These are phyloP conservation scores for Andrena fulva DNA, from an alignment of 2,888 invertebrate genomes.

Conservation along the genomic window DNA sequence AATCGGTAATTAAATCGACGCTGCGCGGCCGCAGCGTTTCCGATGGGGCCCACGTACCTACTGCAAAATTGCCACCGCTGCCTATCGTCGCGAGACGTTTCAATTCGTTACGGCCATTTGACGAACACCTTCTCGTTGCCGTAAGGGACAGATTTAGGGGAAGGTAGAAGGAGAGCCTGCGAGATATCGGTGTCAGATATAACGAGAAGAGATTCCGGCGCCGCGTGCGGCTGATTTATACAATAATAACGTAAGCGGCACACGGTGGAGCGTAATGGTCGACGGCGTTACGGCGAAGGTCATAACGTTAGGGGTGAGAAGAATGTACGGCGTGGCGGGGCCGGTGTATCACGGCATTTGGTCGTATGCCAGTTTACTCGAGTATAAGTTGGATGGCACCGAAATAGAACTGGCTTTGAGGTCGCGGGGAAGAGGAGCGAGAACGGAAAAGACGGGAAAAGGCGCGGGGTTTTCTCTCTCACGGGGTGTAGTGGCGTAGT, in stretches of 20 bases:
- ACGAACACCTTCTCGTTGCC: no score
- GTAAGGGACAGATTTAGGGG: neutral
- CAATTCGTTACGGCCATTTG: no score
- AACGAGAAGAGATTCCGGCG: slow-evolving; percentile 59
- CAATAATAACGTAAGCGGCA: slow-evolving; percentile 64
- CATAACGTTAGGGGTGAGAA: slow-evolving; percentile 67
- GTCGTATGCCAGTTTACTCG: slow-evolving; percentile 81
- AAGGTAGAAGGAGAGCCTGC: neutral
- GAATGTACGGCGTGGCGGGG: slow-evolving; percentile 62
- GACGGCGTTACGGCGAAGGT: slow-evolving; percentile 40
- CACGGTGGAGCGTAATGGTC: slow-evolving; percentile 54
- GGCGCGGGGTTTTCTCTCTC: slow-evolving; percentile 9
- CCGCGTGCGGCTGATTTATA: slow-evolving; percentile 63
- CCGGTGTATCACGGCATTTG: slow-evolving; percentile 77
- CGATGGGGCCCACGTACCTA: slow-evolving; percentile 8
- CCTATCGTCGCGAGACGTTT: neutral
- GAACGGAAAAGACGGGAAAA: slow-evolving; percentile 56
- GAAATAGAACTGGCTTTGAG: slow-evolving; percentile 82
- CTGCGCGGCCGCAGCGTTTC: slow-evolving; percentile 26
- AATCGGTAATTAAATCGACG: slow-evolving; percentile 72
- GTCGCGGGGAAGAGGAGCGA: slow-evolving; percentile 61
- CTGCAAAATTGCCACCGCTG: neutral
- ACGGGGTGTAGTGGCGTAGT: slow-evolving; percentile 21
- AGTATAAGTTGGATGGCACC: slow-evolving; percentile 78
- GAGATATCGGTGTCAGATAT: slow-evolving; percentile 42